Evolutionary conservation across 2,797 vertebrate genomes (phyloP).

Genomic region (Xenentodon cancila): DNA sequence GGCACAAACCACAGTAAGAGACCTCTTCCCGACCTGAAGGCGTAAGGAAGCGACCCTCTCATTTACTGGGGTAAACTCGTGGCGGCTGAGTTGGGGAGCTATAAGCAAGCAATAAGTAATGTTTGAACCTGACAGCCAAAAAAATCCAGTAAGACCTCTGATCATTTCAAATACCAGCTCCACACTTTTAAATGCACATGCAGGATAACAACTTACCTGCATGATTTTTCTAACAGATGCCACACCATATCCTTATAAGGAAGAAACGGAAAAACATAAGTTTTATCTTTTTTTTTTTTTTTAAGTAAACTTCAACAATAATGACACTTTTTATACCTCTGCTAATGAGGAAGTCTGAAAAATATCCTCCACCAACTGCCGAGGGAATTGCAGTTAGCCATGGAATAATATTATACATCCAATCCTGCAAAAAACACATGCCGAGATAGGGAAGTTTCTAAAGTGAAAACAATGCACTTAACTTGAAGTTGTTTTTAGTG

Average conservation of each 20-base stretch:
- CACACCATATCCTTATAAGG: conserved; percentile 81
- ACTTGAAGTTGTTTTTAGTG: not conserved
- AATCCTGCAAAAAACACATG: conserved; percentile 77
- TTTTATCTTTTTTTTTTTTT: not conserved
- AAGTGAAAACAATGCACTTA: no score
- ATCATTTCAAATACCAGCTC: no score
- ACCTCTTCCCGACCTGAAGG: no score
- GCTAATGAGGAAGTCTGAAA: conserved; percentile 87
- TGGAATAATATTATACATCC: conserved; percentile 91
- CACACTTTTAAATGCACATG: no score
- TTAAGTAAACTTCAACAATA: not conserved
- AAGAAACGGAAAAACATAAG: not conserved
- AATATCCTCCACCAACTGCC: conserved; percentile 83
- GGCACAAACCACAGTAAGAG: no score
- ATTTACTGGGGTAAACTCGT: no score
- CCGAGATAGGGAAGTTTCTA: not conserved
- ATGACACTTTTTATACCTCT: conserved; percentile 77
- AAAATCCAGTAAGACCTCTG: no score
- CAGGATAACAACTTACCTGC: conserved; percentile 83
- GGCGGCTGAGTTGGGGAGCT: no score
- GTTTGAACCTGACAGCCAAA: no score
- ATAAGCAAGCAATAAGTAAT: no score
- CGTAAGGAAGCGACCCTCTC: no score
- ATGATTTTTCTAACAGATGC: conserved; percentile 87
- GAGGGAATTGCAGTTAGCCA: conserved; percentile 88